Conservation (phyloP, 2,797 vertebrate species). For the Xenopus petersii region DNA sequence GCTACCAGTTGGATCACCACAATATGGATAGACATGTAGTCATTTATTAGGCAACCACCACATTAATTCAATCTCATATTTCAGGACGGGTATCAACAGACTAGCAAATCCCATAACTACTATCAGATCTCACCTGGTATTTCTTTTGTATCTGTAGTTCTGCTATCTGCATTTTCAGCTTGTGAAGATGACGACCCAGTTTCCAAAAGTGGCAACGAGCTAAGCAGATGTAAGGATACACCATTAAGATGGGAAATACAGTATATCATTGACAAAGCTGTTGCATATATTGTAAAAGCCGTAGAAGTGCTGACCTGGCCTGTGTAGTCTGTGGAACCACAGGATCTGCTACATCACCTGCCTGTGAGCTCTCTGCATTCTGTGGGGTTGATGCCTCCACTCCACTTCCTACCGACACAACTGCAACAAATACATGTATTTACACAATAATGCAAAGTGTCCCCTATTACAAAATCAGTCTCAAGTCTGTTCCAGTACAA, state of each 20-base stretch:
- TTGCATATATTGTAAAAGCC: background rate
- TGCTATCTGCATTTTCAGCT: constrained; percentile 66
- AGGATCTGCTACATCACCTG: constrained; percentile 23
- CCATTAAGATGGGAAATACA: too few species aligned
- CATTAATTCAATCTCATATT: too few species aligned
- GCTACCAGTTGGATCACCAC: background rate
- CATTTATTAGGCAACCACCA: too few species aligned
- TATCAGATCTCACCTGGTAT: constrained; percentile 63
- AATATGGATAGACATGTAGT: too few species aligned
- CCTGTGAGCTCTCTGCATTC: constrained; percentile 21
- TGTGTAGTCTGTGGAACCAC: constrained; percentile 25
- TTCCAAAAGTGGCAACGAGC: constrained; percentile 70
- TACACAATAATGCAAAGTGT: too few species aligned
- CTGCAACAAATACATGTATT: constrained; percentile 1
- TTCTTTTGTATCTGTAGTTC: constrained; percentile 71
- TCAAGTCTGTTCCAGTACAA: too few species aligned
- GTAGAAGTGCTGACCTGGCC: constrained; percentile 21
- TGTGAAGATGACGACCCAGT: constrained; percentile 69
- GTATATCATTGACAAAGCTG: too few species aligned
- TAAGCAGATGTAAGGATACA: constrained; percentile 44
- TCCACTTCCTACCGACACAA: constrained; percentile 34
- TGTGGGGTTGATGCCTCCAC: constrained; percentile 30
- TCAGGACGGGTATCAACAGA: too few species aligned
- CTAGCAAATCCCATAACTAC: too few species aligned
- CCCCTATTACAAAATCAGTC: too few species aligned